A percentile compares a stretch with the other conserved stretches of the same genome.
These are phyloP conservation scores for Phodopus roborovskii DNA, from an alignment of 2,113 vertebrate species.

Conservation along the genomic window DNA sequence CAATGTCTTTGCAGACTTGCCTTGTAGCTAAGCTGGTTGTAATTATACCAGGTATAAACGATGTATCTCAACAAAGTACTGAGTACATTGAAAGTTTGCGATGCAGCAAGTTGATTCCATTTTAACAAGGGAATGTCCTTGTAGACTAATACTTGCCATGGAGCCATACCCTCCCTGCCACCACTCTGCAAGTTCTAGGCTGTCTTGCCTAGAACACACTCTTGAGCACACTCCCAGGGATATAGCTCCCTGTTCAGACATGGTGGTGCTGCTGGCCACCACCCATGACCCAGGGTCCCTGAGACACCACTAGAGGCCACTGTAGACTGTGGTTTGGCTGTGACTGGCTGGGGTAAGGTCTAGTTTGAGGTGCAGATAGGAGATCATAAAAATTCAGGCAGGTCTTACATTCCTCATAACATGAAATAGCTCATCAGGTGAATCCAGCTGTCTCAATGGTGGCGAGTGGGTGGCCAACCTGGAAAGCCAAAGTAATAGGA, in stretches of 20 bases:
- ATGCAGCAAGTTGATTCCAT: background rate
- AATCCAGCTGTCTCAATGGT: accelerated
- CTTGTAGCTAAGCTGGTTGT: background rate
- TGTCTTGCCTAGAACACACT: no score
- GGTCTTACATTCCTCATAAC: background rate
- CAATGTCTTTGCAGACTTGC: background rate
- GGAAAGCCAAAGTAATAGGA: background rate
- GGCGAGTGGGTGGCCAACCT: background rate
- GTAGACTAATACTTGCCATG: background rate
- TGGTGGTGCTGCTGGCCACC: background rate
- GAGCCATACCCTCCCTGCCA: no score
- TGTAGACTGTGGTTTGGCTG: background rate
- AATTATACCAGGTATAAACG: background rate
- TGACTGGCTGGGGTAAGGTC: background rate
- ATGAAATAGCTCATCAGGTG: background rate
- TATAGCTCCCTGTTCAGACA: background rate
- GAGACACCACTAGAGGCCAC: background rate
- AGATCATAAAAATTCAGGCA: background rate
- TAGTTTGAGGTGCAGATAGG: background rate
- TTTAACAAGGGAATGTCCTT: background rate
- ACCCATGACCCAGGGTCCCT: background rate
- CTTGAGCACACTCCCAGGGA: background rate
- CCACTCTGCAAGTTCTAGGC: background rate
- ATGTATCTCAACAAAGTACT: background rate
- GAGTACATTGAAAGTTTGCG: background rate